Evolutionary conservation across 2,888 invertebrate genomes (phyloP).

Genomic region (Callosobruchus maculatus): DNA sequence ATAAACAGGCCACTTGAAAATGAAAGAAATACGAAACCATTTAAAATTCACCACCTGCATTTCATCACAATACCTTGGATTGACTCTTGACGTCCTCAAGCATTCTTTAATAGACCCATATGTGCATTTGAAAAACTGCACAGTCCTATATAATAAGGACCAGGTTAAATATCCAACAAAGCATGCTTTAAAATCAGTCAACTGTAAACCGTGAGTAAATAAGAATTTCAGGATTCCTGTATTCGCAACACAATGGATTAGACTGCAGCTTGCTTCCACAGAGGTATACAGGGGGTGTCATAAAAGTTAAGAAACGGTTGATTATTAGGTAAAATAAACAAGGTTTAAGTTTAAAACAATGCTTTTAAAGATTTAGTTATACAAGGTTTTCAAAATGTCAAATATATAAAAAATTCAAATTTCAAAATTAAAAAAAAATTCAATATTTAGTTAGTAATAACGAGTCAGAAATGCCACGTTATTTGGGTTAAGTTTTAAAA

Average conservation of each 20-base stretch:
- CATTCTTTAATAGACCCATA: not conserved
- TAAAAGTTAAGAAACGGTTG: no score
- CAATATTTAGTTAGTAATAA: no score
- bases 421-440: no score
- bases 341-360: no score
- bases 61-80: not conserved
- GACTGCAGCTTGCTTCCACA: not conserved
- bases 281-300: no score
- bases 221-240: not conserved
- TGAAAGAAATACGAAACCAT: not conserved
- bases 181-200: not conserved
- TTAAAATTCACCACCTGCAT: not conserved
- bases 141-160: not conserved
- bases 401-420: no score
- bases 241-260: not conserved
- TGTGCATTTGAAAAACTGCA: not conserved
- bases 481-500: no score
- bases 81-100: not conserved
- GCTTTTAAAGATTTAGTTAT: no score
- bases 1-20: not conserved
- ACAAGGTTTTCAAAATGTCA: no score
- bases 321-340: no score
- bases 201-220: not conserved
- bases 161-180: not conserved
- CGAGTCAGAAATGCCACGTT: no score